Base-by-base conservation (phyloP, 2,113 vertebrate genomes). In the Noturus placidus region DNA sequence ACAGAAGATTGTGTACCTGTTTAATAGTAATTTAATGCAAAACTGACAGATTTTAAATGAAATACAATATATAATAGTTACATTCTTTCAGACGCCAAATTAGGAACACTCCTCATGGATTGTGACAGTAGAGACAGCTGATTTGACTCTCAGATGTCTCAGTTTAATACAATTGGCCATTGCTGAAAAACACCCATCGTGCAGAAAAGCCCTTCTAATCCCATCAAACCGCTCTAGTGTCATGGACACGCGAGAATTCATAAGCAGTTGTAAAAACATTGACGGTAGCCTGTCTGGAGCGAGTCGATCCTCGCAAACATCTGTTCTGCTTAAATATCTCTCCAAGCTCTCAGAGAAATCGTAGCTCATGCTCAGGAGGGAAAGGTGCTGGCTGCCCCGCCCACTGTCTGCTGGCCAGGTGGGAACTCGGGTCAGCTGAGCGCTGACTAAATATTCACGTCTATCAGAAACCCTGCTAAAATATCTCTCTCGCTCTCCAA, bases 311-410 rank as follows among this genome's bases (percentile, higher is more conserved):
- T 46, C 3, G 33, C 25, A 20, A 78, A 52, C 70, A 86, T 78
- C 38, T 77, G 84, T 63, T 76, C 35, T 46, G 35, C 20, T 76
- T 59, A 59, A 74, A 87, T 72, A 59, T 81, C 78, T 35, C 19
- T 57, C 57, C 54, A 54, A 80, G 52, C 72, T 67, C 59, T 83
- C 81, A 30, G 35, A 78, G 72, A 5, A 86, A 78, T 52, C 22
- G 27, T 46, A 63, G 25, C 56, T 14, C n/a, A 22, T 10, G 61
- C 70, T 30, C 22, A 33, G 5, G 27, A 63, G 67, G 80, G 35
- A 74, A 20, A 38, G 84, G 11, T 6, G 15, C 15, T 52, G 72
- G 30, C 25, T 63, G 80, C 20, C 70, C 70, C 19, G 19, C 70
- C 70, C 69, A 20, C 2, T 74, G 13, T 19, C 15, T 17, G 50